Evolutionary conservation across 2,797 vertebrate species (phyloP).

Genomic region (Stomatorhinus walkeri): DNA sequence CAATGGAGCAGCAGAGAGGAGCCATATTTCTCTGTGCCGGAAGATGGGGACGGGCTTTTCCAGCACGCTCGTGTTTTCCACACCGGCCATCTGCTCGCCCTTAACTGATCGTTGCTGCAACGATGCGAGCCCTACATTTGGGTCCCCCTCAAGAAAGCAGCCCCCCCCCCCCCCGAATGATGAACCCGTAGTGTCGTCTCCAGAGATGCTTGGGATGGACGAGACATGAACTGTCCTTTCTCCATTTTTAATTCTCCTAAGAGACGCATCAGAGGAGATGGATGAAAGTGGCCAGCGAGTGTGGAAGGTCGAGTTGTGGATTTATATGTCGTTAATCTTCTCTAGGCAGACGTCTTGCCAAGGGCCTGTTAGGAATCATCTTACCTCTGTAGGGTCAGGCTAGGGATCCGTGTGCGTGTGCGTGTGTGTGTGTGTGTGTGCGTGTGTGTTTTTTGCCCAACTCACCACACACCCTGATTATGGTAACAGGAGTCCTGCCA

Average conservation of each 20-base stretch:
- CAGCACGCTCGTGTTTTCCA: not conserved
- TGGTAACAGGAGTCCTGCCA: slow-evolving; percentile 7
- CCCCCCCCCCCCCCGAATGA: not conserved
- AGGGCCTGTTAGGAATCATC: not conserved
- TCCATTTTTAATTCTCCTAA: not conserved
- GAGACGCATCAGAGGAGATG: not conserved
- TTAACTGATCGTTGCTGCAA: not conserved
- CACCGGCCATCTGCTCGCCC: not conserved
- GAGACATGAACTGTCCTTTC: not conserved
- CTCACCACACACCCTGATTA: not conserved
- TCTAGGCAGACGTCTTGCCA: not conserved
- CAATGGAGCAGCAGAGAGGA: not conserved
- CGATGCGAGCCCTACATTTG: not conserved
- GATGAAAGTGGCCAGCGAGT: not conserved
- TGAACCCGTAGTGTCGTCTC: not conserved
- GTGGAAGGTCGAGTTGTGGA: not conserved
- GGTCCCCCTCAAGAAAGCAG: not conserved
- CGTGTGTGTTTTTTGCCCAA: not conserved
- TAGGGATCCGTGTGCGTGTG: not conserved
- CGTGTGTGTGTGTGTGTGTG: not conserved
- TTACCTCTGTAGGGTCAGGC: not conserved
- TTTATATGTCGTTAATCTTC: not conserved
- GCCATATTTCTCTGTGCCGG: not conserved
- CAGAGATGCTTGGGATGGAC: not conserved
- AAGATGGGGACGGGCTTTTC: not conserved